phyloP scores from a whole-genome alignment of 2,797 vertebrate species.

The Streptopelia turtur region DNA sequence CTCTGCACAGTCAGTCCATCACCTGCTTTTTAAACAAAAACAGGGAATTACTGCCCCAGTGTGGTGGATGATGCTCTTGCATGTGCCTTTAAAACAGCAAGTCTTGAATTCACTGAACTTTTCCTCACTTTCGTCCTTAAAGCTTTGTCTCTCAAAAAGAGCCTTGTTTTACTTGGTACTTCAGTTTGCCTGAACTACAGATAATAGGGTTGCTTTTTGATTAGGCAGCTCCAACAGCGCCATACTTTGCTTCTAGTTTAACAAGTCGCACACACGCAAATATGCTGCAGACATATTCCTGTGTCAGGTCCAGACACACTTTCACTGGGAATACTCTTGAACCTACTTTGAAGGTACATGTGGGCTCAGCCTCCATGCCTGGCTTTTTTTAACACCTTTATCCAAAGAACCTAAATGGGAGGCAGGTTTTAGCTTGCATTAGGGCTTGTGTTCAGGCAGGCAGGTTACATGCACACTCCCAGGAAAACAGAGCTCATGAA shows the following conservation, averaged over 20 bases:
- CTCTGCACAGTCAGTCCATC: accelerated
- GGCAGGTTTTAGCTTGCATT: background rate
- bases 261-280: background rate
- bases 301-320: accelerated
- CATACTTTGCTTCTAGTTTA: background rate
- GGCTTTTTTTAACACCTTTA: background rate
- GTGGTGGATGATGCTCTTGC: background rate
- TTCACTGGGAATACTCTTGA: background rate
- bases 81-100: background rate
- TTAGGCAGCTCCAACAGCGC: background rate
- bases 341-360: background rate
- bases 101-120: background rate
- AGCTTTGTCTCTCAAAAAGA: background rate
- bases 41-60: background rate
- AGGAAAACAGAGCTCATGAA: background rate
- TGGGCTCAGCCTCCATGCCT: background rate
- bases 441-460: background rate
- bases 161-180: background rate
- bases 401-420: background rate
- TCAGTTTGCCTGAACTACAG: background rate
- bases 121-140: background rate
- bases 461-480: background rate
- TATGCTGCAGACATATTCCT: background rate
- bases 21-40: background rate
- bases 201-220: background rate